Conservation (phyloP, 2,888 invertebrate species). For the Monochamus alternatus region DNA sequence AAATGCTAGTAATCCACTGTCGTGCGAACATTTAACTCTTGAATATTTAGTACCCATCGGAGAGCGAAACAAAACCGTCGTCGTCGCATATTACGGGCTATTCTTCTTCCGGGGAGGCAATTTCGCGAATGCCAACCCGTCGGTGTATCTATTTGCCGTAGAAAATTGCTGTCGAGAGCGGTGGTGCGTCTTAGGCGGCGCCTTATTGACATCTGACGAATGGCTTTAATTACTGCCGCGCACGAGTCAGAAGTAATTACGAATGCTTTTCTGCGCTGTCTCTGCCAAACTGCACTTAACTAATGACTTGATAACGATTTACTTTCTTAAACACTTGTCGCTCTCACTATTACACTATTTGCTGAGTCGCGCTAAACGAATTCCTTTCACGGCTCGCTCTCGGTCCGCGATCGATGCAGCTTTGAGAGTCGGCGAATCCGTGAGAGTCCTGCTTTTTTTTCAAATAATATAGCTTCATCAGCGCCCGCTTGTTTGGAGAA, state of each 20-base stretch:
- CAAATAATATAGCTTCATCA: neutral
- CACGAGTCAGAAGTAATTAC: constrained; percentile 59
- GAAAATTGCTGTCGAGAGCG: constrained; percentile 39
- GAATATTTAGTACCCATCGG: neutral
- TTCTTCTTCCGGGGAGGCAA: constrained; percentile 28
- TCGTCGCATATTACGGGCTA: constrained; percentile 14
- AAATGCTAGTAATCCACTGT: no score
- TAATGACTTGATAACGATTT: constrained; percentile 56
- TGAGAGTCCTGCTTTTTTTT: neutral
- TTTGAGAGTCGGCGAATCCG: no score
- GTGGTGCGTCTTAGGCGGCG: constrained; percentile 25
- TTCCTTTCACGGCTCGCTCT: constrained; percentile 24
- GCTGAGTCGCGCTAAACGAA: constrained; percentile 27
- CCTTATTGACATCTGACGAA: constrained; percentile 59
- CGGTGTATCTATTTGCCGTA: constrained; percentile 42
- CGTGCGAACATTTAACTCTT: neutral
- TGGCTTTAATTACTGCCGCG: constrained; percentile 57
- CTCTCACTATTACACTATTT: constrained; percentile 42
- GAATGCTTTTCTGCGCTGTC: constrained; percentile 55
- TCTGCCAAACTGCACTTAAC: constrained; percentile 52
- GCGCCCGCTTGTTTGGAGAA: neutral
- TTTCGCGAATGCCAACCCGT: constrained; percentile 30
- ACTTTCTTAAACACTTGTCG: constrained; percentile 50
- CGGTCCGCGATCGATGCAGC: no score
- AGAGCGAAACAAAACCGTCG: neutral